Evolutionary conservation across 1,140 invertebrate species (phyloP), one percentile per base, ranked within the genome.

Genomic region (Drosophila parabipectinata): DNA sequence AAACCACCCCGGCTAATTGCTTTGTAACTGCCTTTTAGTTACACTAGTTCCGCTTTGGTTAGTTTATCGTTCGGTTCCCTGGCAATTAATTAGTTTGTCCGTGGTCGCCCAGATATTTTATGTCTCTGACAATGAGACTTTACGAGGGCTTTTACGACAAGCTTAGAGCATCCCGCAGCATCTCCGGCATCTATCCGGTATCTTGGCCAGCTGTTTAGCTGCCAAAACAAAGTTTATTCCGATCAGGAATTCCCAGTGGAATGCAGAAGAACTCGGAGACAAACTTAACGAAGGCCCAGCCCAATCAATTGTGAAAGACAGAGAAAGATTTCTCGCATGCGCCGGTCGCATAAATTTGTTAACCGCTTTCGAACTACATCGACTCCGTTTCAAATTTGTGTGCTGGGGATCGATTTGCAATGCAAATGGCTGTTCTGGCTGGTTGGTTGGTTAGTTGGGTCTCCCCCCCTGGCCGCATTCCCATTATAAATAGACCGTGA

Each of bases 341-440:
- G 79, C 51, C 68, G 47, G 34, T 37, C 68, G 79, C 24, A 83
- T 83, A 74, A 83, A 78, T 74, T 78, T 78, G 68, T 78, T 78
- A 74, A 61, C 68, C 64, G 58, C 79, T 57, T 69, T 69, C 34
- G 55, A 69, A 71, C 63, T 69, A 71, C 63, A 69, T 57, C 30
- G 57, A 48, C 48, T 64, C 44, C 32, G 37, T 18, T 34, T 1
- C 12, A 12, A 15, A 72, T 24, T 10, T 6, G 14, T 14, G 15
- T 44, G 0, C 26, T n/a, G 12, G 24, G 45, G 9, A 15, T 52
- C 41, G 44, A 71, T 81, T 81, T 69, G 79, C 73, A 81, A 53
- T 81, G 73, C 79, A 78, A 81, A 81, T 82, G 12, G n/a, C 2
- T 24, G 28, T 10, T 10, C 10, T 37, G 10, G 34, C 3, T 12